A percentile compares a stretch with the other conserved stretches of the same genome.
Conservation (phyloP, 2,113 vertebrate genomes). For the Amazona vittata region DNA sequence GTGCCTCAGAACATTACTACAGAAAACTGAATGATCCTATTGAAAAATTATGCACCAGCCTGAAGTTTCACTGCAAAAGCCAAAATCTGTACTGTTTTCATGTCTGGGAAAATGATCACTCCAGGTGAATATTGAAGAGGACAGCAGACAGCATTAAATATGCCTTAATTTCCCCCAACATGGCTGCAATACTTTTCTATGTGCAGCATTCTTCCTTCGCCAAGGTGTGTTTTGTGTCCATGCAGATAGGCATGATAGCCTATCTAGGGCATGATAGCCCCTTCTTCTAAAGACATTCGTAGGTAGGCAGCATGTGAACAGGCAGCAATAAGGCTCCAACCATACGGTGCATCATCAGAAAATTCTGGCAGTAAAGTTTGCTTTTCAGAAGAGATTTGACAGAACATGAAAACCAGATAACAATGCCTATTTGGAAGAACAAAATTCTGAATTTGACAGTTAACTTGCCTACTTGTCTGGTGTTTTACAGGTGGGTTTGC, state of each 20-base stretch:
- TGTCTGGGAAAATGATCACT: neutral
- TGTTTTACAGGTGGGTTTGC: neutral
- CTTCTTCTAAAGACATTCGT: neutral
- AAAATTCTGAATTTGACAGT: neutral
- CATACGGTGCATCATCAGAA: neutral
- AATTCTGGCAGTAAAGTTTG: neutral
- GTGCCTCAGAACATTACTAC: neutral
- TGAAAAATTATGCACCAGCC: neutral
- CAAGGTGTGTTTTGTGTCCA: neutral
- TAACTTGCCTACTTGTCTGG: neutral
- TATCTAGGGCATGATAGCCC: neutral
- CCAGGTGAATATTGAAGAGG: neutral
- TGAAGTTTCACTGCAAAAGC: neutral
- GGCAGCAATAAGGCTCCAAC: neutral
- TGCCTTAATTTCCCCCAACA: neutral
- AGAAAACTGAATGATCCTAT: neutral
- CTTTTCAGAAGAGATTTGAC: neutral
- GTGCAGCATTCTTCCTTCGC: neutral
- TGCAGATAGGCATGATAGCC: neutral
- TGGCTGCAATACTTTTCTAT: rapidly evolving
- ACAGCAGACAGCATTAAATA: neutral
- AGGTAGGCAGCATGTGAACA: neutral
- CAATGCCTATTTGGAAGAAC: neutral
- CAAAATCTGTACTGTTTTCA: neutral
- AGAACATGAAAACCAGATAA: neutral